Evolutionary conservation across 2,888 invertebrate genomes (phyloP).

Genomic region (Pseudoips prasinana): DNA sequence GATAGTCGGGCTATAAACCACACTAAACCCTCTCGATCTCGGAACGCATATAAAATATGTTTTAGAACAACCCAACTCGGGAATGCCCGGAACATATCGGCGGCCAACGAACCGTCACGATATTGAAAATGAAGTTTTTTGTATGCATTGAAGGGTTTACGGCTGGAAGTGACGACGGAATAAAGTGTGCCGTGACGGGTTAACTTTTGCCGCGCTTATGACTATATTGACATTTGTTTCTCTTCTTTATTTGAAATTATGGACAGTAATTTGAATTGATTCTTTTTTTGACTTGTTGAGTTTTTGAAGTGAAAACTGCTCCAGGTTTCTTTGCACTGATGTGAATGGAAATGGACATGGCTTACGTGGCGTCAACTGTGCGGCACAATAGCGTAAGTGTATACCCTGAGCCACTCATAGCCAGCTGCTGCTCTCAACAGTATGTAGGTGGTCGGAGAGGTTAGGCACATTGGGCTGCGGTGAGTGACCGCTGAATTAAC

Average conservation of each 20-base stretch:
- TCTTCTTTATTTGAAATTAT: constrained; percentile 5
- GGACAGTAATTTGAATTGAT: too few relatives aligned
- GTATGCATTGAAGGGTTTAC: constrained; percentile 62
- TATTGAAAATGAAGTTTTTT: constrained; percentile 69
- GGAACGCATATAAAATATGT: constrained; percentile 56
- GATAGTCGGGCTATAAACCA: constrained; percentile 50
- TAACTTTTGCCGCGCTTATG: constrained; percentile 23
- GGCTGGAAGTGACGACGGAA: constrained; percentile 37
- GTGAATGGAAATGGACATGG: too few relatives aligned
- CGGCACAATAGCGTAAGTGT: too few relatives aligned
- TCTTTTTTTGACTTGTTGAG: too few relatives aligned
- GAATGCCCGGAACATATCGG: constrained; percentile 45
- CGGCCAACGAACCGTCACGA: constrained; percentile 40
- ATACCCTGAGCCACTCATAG: too few relatives aligned
- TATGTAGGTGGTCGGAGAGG: too few relatives aligned
- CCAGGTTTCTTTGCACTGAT: too few relatives aligned
- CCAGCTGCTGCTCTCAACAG: too few relatives aligned
- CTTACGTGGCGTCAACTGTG: too few relatives aligned
- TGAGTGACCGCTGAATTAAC: too few relatives aligned
- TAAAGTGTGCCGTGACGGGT: constrained; percentile 23
- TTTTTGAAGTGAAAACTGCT: too few relatives aligned
- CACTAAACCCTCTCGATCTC: constrained; percentile 42
- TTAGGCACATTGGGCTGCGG: too few relatives aligned
- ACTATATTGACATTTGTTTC: constrained; percentile 18
- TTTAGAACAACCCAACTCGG: constrained; percentile 46